Percentiles rank a stretch among this genome's conserved stretches.
Conservation (phyloP, 1,140 invertebrate species). For the Octopus bimaculoides region DNA sequence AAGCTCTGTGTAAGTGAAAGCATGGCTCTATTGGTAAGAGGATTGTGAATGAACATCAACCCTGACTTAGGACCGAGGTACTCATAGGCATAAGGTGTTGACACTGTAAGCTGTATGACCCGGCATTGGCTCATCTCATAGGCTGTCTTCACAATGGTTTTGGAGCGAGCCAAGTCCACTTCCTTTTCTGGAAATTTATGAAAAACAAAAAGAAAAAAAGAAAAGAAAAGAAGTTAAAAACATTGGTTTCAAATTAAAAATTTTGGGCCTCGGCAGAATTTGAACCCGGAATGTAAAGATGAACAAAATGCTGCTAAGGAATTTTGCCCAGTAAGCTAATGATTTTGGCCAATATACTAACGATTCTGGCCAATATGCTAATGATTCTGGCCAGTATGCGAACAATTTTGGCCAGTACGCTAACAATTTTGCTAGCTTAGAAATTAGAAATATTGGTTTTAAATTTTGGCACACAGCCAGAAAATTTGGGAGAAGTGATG, state of each 20-base stretch:
- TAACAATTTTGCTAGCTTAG: too few relatives aligned
- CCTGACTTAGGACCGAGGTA: slow-evolving; percentile 43
- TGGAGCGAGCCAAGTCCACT: slow-evolving; percentile 26
- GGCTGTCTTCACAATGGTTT: slow-evolving; percentile 45
- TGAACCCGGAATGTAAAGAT: too few relatives aligned
- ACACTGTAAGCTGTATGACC: slow-evolving; percentile 45
- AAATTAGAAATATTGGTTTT: too few relatives aligned
- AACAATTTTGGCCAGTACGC: too few relatives aligned
- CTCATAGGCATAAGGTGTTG: slow-evolving; percentile 52
- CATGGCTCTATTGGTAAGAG: slow-evolving; percentile 49
- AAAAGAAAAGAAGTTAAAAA: slow-evolving; percentile 7
- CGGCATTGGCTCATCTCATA: slow-evolving; percentile 49
- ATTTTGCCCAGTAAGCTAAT: too few relatives aligned
- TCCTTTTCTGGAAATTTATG: slow-evolving; percentile 17
- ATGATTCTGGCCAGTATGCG: too few relatives aligned
- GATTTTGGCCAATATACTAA: too few relatives aligned
- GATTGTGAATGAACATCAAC: slow-evolving; percentile 39
- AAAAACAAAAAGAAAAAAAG: slow-evolving; percentile 29
- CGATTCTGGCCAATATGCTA: too few relatives aligned
- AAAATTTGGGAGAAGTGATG: too few relatives aligned
- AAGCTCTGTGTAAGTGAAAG: slow-evolving; percentile 49
- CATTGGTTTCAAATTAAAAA: not conserved
- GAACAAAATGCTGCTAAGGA: too few relatives aligned
- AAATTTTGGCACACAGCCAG: too few relatives aligned
- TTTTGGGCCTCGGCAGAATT: too few relatives aligned